These are phyloP conservation scores for Epizoanthus scotinus DNA, from an alignment of 92 coral and sea anemone species.

Conservation along the genomic window DNA sequence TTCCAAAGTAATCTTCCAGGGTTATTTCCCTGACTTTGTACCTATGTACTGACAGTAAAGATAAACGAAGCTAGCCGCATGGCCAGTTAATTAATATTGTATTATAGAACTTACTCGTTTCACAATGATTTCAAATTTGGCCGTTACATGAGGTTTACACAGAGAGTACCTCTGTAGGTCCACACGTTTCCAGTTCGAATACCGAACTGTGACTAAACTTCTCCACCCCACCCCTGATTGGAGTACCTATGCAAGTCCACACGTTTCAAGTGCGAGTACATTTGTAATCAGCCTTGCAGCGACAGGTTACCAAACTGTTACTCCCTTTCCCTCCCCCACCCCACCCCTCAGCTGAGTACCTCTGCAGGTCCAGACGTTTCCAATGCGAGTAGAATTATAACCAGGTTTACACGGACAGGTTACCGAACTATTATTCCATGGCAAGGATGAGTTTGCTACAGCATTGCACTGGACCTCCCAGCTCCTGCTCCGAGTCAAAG, in stretches of 20 bases:
- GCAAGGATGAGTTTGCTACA: not conserved
- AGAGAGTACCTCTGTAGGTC: too few species aligned
- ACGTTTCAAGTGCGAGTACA: conserved; percentile 1
- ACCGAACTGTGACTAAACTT: too few species aligned
- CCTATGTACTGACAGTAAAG: too few species aligned
- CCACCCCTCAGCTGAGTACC: conserved; percentile 2
- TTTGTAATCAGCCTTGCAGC: not conserved
- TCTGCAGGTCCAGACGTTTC: conserved; percentile 27
- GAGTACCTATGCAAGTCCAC: conserved; percentile 30
- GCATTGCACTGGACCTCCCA: conserved; percentile 22
- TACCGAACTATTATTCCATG: not conserved
- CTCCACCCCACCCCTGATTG: not conserved
- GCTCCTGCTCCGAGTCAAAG: conserved; percentile 20
- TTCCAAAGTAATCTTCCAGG: too few species aligned
- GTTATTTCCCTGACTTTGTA: too few species aligned
- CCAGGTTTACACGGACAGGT: conserved; percentile 21
- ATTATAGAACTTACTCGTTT: too few species aligned
- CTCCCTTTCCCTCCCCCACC: too few species aligned
- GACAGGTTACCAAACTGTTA: conserved; percentile 9
- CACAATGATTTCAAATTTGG: too few species aligned
- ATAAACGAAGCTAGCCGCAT: too few species aligned
- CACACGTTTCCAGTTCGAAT: too few species aligned
- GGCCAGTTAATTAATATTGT: too few species aligned
- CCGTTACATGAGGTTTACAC: too few species aligned
- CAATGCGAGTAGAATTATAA: conserved; percentile 1